Conservation (phyloP, 2,888 invertebrate genomes). For the Lomographa bimaculata region DNA sequence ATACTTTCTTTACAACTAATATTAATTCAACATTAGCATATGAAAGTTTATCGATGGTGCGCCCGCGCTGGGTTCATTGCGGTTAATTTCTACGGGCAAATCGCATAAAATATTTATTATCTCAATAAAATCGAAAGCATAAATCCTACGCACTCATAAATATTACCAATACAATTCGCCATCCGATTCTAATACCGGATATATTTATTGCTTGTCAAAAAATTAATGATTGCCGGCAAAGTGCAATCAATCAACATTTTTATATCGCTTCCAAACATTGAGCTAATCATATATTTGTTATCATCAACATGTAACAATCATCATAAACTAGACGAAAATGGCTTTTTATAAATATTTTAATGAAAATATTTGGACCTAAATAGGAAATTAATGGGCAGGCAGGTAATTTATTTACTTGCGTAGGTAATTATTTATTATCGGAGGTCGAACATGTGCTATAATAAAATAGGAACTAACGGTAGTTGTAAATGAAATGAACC, state of each 20-base stretch:
- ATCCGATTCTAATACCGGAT: constrained; percentile 47
- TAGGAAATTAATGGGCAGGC: too few species aligned
- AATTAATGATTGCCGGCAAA: constrained; percentile 43
- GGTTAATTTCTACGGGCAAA: too few species aligned
- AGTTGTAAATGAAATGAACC: constrained; percentile 1
- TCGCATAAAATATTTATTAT: constrained; percentile 41
- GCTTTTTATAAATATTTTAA: constrained; percentile 35
- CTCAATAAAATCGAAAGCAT: constrained; percentile 51
- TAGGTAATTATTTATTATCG: too few species aligned
- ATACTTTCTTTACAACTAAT: constrained; percentile 36
- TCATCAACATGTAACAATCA: constrained; percentile 40
- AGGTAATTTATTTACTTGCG: too few species aligned
- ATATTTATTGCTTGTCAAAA: constrained; percentile 45
- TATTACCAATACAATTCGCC: constrained; percentile 36
- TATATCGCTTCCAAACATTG: constrained; percentile 39
- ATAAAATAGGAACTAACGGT: constrained; percentile 1
- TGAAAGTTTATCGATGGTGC: constrained; percentile 43
- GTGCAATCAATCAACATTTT: constrained; percentile 42
- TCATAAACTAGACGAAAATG: constrained; percentile 45
- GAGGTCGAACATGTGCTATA: constrained; percentile 3
- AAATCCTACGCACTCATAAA: constrained; percentile 46
- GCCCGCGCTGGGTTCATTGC: constrained; percentile 40
- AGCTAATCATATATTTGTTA: constrained; percentile 43
- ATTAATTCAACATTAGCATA: constrained; percentile 40
- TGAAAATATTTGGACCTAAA: too few species aligned